Percentiles rank a stretch among this genome's conserved stretches.
These are phyloP conservation scores for Nansenia antarctica DNA, from an alignment of 2,113 vertebrate genomes.

Conservation along the genomic window DNA sequence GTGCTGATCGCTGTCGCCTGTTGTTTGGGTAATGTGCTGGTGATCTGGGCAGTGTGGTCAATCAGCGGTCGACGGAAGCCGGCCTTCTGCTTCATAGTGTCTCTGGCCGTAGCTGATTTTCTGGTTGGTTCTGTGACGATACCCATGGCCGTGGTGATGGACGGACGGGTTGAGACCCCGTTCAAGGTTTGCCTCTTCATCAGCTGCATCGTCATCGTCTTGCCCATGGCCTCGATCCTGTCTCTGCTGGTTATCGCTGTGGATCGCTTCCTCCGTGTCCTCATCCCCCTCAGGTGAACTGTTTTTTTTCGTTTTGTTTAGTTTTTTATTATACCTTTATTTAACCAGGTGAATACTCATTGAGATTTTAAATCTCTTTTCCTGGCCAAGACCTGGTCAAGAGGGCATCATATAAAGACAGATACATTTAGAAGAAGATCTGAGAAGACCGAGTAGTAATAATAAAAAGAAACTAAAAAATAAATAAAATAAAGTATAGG, in stretches of 20 bases:
- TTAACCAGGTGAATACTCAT: too few relatives aligned
- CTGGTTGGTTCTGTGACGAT: slow-evolving; percentile 80
- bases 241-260: slow-evolving; percentile 83
- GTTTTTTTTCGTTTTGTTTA: too few relatives aligned
- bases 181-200: slow-evolving; percentile 80
- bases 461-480: too few relatives aligned
- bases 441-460: too few relatives aligned
- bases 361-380: too few relatives aligned
- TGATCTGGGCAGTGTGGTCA: slow-evolving; percentile 80
- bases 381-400: too few relatives aligned
- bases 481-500: too few relatives aligned
- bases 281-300: slow-evolving; percentile 65
- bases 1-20: slow-evolving; percentile 74
- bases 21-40: slow-evolving; percentile 80
- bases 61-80: slow-evolving; percentile 65
- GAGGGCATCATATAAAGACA: too few relatives aligned
- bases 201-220: slow-evolving; percentile 78
- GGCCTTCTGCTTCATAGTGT: slow-evolving; percentile 81
- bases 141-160: slow-evolving; percentile 80
- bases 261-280: slow-evolving; percentile 84
- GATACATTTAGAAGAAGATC: too few relatives aligned
- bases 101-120: slow-evolving; percentile 83
- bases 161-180: slow-evolving; percentile 47
- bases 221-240: slow-evolving; percentile 81
- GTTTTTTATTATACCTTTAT: too few relatives aligned